Evolutionary conservation across 2,888 invertebrate genomes (phyloP), one percentile per base, ranked within the genome.

Genomic region (Orthonevra nobilis): DNA sequence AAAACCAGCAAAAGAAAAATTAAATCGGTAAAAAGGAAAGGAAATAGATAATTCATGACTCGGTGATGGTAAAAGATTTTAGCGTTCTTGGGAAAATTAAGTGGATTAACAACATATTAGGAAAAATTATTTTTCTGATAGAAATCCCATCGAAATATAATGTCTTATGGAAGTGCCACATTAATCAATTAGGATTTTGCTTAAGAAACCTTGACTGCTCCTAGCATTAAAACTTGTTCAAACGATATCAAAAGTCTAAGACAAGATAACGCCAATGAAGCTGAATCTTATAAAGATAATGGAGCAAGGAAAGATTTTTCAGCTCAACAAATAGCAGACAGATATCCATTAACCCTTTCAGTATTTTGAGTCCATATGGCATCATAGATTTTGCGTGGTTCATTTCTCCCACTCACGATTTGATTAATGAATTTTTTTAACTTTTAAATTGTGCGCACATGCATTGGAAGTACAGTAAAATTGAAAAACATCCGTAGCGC

Each of bases 1-100:
- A 34, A 50, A 34, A 28, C 6, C 34, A 46, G 5, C 48, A 36
- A 26, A 44, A 19, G 26, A 40, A 34, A 54, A 50, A 30, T n/a
- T 12, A 40, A 17, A 42, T 32, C 26, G 5, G 23, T 4, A 23
- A 23, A 23, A 23, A 23, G 23, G 23, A 23, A 23, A 23, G 23
- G 5, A 23, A 5, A 5, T 23, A 4, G 36, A 28, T 32, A 34
- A 30, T 56, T 38, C 17, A 56, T 30, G 32, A 58, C 28, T 56
- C 30, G 7, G 60, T 60, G n/a, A 50, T 48, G 34, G 48, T 38
- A 3, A 30, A 60, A 48, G 20, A 58, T 58, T 60, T 26, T 34
- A 34, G 34, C 2, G 23, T 44, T 7, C 20, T 56, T 5, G 58
- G 58, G 2, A 42, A 58, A 58, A 12, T 58, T 28, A 19, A 32